Conservation (phyloP, 2,797 vertebrate genomes). For the Danio albolineatus region DNA sequence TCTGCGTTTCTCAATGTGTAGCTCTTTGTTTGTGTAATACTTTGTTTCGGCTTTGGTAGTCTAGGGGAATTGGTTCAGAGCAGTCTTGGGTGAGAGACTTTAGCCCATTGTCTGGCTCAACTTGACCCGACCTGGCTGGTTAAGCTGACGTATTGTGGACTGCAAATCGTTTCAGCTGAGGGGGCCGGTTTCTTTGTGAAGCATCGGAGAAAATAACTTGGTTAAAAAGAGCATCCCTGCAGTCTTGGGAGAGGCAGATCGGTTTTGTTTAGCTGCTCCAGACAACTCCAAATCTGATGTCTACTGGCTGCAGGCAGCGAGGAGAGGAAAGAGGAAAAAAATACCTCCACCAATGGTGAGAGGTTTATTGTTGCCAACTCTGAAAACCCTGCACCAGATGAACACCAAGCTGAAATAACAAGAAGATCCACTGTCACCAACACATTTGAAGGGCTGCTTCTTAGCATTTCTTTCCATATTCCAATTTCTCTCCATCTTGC, state of each 20-base stretch:
- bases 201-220: constrained; percentile 78
- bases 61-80: constrained; percentile 59
- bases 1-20: constrained; percentile 76
- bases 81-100: constrained; percentile 79
- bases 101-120: constrained; percentile 86
- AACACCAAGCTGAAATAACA: constrained; percentile 63
- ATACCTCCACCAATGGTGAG: constrained; percentile 58
- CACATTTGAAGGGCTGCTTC: constrained; percentile 59
- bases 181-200: constrained; percentile 80
- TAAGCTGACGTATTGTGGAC: constrained; percentile 86
- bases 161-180: constrained; percentile 85
- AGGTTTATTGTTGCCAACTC: constrained; percentile 61
- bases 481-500: constrained; percentile 43
- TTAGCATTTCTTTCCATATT: constrained; percentile 60
- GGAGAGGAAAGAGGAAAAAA: constrained; percentile 51
- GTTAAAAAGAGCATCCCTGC: constrained; percentile 77
- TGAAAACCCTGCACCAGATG: constrained; percentile 58
- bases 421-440: constrained; percentile 63
- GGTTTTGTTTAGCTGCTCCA: constrained; percentile 75
- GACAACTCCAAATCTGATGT: constrained; percentile 74
- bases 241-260: constrained; percentile 79
- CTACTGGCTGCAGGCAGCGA: constrained; percentile 71
- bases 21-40: constrained; percentile 80
- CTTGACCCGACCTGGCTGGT: constrained; percentile 88
- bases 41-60: constrained; percentile 68